Evolutionary conservation across 2,797 vertebrate genomes (phyloP), one percentile per base, ranked within the genome.

Genomic region (Sylvilagus floridanus): DNA sequence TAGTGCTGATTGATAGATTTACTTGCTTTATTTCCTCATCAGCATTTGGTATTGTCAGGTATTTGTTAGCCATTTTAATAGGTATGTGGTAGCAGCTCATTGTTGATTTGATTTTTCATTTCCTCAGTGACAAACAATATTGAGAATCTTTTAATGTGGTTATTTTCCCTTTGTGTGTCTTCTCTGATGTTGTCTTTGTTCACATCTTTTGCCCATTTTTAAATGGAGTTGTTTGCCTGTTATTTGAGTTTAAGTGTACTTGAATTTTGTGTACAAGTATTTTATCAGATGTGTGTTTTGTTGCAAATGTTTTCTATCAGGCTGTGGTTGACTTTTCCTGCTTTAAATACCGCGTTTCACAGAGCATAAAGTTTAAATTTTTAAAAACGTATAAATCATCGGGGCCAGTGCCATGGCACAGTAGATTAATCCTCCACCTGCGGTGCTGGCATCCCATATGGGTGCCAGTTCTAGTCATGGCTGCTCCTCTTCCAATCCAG

Each of bases 51-150:
- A 26, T 71, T 75, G 7, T 73, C 26, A 68, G 30, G 11, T 54
- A 52, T 5, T 24, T 14, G 26, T 65, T 65, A 92, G 17, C 26
- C 10, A 52, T 82, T 90, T 72, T 72, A 66, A 37, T 91, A 37
- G 14, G 3, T 28, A 28, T 65, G 12, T 72, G n/a, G 7, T 47
- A 26, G 7, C 54, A 30, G 52, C 32, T 65, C 76, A 62, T 35
- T 83, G 22, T 32, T 89, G 47, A 32, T 79, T 95, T 92, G 35
- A 78, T 68, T 50, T 57, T 86, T 2, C 26, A 72, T 69, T 87
- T 87, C 21, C 24, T 68, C 30, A 77, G 32, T 50, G 54, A 69
- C 30, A 60, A 47, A 71, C 11, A 62, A n/a, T 72, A 28, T 66
- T 63, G 62, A 62, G 9, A 84, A 47, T 84, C n/a, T 78, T 78